phyloP scores from a whole-genome alignment of 1,140 invertebrate genomes.

The Diabrotica undecimpunctata region DNA sequence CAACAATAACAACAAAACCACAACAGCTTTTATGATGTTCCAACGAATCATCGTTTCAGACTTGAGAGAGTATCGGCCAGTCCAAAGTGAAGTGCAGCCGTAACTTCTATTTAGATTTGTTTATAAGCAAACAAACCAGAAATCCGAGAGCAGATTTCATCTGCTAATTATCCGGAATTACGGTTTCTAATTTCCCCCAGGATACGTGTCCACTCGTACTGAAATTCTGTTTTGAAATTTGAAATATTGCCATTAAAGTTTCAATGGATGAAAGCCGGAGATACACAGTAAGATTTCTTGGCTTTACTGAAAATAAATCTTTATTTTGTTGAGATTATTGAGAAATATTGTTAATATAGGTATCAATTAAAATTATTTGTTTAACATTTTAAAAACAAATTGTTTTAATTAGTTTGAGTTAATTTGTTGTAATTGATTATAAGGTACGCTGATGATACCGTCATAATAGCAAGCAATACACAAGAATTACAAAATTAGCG shows the following conservation, averaged over 20 bases:
- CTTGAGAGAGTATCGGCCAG: not conserved
- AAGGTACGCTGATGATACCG: no score
- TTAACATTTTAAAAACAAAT: no score
- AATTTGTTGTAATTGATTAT: no score
- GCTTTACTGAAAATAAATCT: not conserved
- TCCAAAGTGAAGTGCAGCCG: constrained; percentile 1
- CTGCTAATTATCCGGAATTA: constrained; percentile 13
- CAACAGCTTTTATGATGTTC: not conserved
- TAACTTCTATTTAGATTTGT: not conserved
- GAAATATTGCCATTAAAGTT: not conserved
- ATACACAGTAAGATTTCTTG: not conserved
- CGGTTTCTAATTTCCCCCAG: constrained; percentile 18
- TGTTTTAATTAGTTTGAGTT: no score
- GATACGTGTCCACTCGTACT: constrained; percentile 7
- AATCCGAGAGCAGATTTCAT: constrained; percentile 5
- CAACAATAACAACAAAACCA: not conserved
- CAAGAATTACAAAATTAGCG: no score
- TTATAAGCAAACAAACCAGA: constrained; percentile 2
- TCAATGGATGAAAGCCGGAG: not conserved
- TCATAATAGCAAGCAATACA: no score
- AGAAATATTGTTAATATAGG: no score
- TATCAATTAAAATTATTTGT: no score
- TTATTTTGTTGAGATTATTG: not conserved
- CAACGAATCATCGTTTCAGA: not conserved
- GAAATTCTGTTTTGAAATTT: constrained; percentile 3